A percentile compares a stretch with the other conserved stretches of the same genome.
These are phyloP conservation scores for Ailurus styani DNA, from an alignment of 2,113 vertebrate genomes.

Conservation along the genomic window DNA sequence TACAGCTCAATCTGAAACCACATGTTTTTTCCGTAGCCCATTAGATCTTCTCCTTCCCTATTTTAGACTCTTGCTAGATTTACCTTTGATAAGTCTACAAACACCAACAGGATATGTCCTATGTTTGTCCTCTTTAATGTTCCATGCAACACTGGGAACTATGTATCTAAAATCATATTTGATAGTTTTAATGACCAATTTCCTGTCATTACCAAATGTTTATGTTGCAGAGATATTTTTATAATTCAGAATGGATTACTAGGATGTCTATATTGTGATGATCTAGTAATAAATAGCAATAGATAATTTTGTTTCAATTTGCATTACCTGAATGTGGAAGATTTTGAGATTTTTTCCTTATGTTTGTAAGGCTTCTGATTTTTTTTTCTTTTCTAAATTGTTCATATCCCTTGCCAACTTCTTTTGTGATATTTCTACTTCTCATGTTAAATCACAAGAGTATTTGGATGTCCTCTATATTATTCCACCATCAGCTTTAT, in stretches of 20 bases:
- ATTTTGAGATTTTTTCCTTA: background rate
- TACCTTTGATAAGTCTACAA: background rate
- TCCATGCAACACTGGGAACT: background rate
- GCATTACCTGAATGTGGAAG: background rate
- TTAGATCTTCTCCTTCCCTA: background rate
- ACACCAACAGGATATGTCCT: background rate
- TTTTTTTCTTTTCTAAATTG: background rate
- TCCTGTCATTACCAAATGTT: background rate
- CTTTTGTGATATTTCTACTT: slow-evolving; percentile 1
- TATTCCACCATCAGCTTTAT: background rate
- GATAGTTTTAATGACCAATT: background rate
- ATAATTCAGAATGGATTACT: background rate
- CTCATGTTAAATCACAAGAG: background rate
- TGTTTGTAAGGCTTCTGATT: background rate
- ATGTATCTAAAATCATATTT: background rate
- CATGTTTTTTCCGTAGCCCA: background rate
- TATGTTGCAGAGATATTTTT: background rate
- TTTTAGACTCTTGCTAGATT: background rate
- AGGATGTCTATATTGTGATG: background rate
- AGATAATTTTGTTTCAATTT: background rate
- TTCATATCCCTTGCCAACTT: background rate
- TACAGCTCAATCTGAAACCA: background rate
- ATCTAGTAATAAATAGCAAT: background rate
- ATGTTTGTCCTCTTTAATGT: background rate
- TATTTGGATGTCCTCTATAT: background rate